Evolutionary conservation across 2,113 vertebrate genomes (phyloP).

Genomic region (Anser brachyrhynchus): DNA sequence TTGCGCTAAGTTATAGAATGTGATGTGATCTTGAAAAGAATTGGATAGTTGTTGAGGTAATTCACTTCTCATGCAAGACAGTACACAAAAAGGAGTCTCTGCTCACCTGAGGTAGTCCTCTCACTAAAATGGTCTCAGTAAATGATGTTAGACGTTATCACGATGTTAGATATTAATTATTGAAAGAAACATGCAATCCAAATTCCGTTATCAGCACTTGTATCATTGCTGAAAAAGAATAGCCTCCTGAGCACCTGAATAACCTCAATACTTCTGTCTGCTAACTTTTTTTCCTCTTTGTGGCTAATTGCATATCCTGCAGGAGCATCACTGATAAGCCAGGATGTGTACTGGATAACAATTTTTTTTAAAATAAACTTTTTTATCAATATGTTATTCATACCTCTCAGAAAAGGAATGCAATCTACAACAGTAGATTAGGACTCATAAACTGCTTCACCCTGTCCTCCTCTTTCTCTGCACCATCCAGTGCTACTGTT

Average conservation of each 20-base stretch:
- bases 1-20: not conserved
- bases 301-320: not conserved
- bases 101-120: not conserved
- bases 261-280: not conserved
- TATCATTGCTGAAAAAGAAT: not conserved
- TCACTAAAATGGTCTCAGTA: not conserved
- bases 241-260: not conserved
- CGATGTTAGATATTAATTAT: fast-evolving
- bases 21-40: not conserved
- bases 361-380: not conserved
- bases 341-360: not conserved
- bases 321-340: not conserved
- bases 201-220: not conserved
- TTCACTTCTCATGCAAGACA: not conserved
- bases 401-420: not conserved
- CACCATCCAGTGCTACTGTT: not conserved
- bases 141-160: not conserved
- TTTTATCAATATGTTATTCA: not conserved
- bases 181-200: not conserved
- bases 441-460: not conserved
- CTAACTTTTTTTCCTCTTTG: not conserved
- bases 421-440: not conserved
- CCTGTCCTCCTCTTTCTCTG: not conserved
- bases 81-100: not conserved
- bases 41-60: not conserved